Evolutionary conservation across 2,113 vertebrate genomes (phyloP).

Genomic region (Delphinapterus leucas): DNA sequence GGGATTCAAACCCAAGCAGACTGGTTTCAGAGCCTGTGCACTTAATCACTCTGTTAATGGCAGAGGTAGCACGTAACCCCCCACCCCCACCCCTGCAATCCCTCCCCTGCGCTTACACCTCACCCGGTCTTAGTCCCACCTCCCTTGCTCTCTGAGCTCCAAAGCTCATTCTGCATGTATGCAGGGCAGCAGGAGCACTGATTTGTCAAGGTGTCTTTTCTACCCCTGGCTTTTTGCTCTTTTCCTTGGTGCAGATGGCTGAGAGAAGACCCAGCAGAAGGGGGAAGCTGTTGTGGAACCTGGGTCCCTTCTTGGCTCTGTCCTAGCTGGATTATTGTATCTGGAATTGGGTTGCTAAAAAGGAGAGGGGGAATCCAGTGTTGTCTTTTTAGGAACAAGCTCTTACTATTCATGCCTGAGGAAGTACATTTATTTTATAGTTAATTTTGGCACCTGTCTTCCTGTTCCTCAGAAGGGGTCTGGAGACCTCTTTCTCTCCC

Average conservation of each 20-base stretch:
- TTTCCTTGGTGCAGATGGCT: not conserved
- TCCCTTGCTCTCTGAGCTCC: not conserved
- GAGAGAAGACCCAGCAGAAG: not conserved
- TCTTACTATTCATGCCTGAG: not conserved
- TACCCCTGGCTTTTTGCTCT: not conserved
- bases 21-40: not conserved
- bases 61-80: fast-evolving
- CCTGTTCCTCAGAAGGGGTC: not conserved
- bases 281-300: not conserved
- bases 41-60: not conserved
- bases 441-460: not conserved
- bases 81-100: fast-evolving
- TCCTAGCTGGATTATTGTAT: not conserved
- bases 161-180: not conserved
- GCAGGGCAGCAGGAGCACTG: not conserved
- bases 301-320: not conserved
- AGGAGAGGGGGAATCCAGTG: not conserved
- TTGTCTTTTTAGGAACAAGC: not conserved
- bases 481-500: not conserved
- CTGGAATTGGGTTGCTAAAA: not conserved
- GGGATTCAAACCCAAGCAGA: not conserved
- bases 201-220: not conserved
- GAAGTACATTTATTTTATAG: not conserved
- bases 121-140: not conserved
- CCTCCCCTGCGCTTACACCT: fast-evolving